phyloP scores from a whole-genome alignment of 2,797 vertebrate species.

The Hypotaenidia okinawae region DNA sequence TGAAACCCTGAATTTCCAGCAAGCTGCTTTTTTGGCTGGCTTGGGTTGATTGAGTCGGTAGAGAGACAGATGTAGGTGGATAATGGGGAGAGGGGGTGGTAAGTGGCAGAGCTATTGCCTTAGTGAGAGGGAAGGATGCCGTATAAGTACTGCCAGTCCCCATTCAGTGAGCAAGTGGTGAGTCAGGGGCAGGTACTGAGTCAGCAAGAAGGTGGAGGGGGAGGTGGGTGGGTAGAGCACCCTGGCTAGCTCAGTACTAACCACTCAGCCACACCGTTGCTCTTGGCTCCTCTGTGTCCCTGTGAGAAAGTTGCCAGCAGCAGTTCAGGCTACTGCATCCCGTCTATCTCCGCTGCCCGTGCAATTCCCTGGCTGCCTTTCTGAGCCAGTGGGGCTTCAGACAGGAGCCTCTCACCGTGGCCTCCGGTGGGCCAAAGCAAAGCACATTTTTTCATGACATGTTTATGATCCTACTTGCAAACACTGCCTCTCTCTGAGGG shows the following conservation, averaged over 20 bases:
- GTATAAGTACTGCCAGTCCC: constrained; percentile 59
- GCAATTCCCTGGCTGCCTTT: background rate
- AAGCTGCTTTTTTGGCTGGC: constrained; percentile 51
- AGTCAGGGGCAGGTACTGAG: constrained; percentile 66
- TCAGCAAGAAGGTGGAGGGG: constrained; percentile 60
- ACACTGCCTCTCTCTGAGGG: background rate
- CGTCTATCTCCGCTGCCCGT: background rate
- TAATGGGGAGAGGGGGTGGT: constrained; percentile 59
- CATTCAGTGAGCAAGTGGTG: constrained; percentile 60
- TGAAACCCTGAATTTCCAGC: background rate
- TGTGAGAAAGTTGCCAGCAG: background rate
- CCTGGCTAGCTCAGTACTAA: background rate
- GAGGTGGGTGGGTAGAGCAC: constrained; percentile 27
- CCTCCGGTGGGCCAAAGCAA: background rate
- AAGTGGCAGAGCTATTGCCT: constrained; percentile 64
- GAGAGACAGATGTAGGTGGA: constrained; percentile 67
- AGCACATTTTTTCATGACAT: background rate
- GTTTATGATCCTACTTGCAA: background rate
- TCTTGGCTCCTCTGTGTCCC: background rate
- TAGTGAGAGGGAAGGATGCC: constrained; percentile 31
- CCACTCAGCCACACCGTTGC: background rate
- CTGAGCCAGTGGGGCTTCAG: background rate
- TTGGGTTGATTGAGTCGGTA: constrained; percentile 46
- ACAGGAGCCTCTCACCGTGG: background rate
- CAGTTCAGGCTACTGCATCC: background rate